Evolutionary conservation across 2,113 vertebrate genomes (phyloP).

Genomic region (Mionectes macconnelli): DNA sequence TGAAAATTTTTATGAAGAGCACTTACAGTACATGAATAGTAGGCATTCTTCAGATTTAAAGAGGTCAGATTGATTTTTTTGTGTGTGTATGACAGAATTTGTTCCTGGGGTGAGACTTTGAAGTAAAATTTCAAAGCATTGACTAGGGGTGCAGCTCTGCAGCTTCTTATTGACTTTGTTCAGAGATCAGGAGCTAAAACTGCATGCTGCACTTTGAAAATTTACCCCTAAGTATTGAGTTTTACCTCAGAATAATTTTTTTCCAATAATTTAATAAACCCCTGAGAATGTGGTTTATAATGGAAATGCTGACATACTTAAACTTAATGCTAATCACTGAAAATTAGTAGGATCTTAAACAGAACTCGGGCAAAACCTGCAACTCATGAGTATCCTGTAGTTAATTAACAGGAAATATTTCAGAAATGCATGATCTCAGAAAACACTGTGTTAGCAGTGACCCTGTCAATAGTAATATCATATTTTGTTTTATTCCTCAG

Average conservation of each 20-base stretch:
- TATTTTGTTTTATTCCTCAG: neutral
- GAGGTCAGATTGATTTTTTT: constrained; percentile 59
- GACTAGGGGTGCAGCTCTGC: constrained; percentile 54
- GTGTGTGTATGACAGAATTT: constrained; percentile 43
- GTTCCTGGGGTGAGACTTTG: constrained; percentile 65
- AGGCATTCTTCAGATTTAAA: constrained; percentile 51
- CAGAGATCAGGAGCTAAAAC: constrained; percentile 51
- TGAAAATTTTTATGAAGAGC: neutral
- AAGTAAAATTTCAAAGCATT: constrained; percentile 70
- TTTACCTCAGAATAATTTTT: constrained; percentile 63
- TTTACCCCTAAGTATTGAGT: constrained; percentile 65
- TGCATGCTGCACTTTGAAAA: constrained; percentile 57
- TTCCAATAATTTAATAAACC: constrained; percentile 63
- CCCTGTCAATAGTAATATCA: neutral
- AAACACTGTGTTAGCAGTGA: neutral
- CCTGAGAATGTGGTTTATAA: constrained; percentile 46
- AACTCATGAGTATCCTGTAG: constrained; percentile 1
- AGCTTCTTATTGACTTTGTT: constrained; percentile 60
- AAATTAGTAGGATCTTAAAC: constrained; percentile 47
- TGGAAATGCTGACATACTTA: constrained; percentile 62
- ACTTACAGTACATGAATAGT: neutral
- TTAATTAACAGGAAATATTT: constrained; percentile 29
- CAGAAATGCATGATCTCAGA: neutral
- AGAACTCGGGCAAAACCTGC: constrained; percentile 43
- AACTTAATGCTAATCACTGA: constrained; percentile 58